Base-by-base conservation (phyloP, 1,140 invertebrate species). In the Diorhabda elongata region DNA sequence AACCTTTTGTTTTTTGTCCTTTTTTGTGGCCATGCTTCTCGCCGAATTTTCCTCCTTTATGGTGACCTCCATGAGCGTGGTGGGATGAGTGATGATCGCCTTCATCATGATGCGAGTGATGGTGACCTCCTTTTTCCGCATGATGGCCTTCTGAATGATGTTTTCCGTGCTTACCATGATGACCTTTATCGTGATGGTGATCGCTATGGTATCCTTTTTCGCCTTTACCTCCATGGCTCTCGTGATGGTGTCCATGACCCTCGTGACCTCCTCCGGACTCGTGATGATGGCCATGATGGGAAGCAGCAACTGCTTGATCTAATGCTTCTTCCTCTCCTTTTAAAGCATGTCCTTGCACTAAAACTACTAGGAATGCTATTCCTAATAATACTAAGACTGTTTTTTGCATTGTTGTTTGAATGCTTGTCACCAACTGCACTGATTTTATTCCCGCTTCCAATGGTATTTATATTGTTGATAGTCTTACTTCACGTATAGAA, bases 31-130 rank as follows among this genome's bases (percentile, higher is more conserved):
- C 86, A 72, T 88, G 87, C 75, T 89, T 89, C 72, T 88, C 86
- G 41, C 88, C 88, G 75, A 88, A 87, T 71, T 91, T 91, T 0
- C 87, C 89, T 2, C 86, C 89, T 75, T 92, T 92, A 74, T 90
- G 87, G 0, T 89, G 90, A 70, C 92, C 89, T 64, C 90, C 90
- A 4, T 85, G 86, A 72, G 90, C 90, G 76, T 91, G 89, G 75
- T 92, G 90, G 68, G 88, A 85, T 0, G 87, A 86, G 76, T 91
- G 85, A 59, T 89, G 84, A 5, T 85, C 86, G 8, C 85, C 86
- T 72, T 90, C 88, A 72, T 92, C 89, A 76, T 92, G 89, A 74
- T 92, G 88, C 64, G 88, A 87, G 75, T 92, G 91, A 74, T 91
- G 88, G 73, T 92, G 88, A 0, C 90, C 91, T 9, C 87, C 86